phyloP scores from a whole-genome alignment of 37 sponge, comb jelly and placozoan species.

The Chondrosia reniformis region DNA sequence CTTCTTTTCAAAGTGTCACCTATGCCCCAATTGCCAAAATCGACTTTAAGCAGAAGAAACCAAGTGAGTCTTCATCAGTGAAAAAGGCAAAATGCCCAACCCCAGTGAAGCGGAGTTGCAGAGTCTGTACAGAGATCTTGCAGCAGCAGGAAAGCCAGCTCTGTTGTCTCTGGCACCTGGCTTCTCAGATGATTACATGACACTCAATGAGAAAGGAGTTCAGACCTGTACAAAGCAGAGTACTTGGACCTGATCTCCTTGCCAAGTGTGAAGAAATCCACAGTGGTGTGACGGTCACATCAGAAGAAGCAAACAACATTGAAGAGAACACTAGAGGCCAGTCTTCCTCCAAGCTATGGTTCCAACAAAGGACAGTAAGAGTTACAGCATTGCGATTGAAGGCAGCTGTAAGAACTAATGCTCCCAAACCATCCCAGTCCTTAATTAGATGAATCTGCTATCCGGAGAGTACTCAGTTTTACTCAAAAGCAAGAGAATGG shows the following conservation, averaged over 20 bases:
- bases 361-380: constrained; percentile 42
- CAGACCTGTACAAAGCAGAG: constrained; percentile 12
- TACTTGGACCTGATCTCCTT: constrained; percentile 24
- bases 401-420: background rate
- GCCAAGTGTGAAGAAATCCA: constrained; percentile 38
- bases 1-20: constrained; percentile 32
- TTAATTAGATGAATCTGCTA: background rate
- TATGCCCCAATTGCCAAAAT: constrained; percentile 38
- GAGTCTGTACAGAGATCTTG: constrained; percentile 14
- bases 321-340: constrained; percentile 45
- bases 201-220: constrained; percentile 17
- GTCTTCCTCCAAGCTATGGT: constrained; percentile 40
- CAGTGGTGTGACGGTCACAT: background rate
- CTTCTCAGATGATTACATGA: constrained; percentile 29
- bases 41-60: constrained; percentile 38
- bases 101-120: constrained; percentile 36
- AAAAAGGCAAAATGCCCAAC: background rate
- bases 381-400: constrained; percentile 62
- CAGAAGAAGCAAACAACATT: constrained; percentile 28
- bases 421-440: background rate
- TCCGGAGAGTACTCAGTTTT: background rate
- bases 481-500: background rate
- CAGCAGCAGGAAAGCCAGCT: constrained; percentile 30
- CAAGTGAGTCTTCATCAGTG: background rate
- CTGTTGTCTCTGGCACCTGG: constrained; percentile 46